Conservation (phyloP, 2,797 vertebrate species). For the Austrolebias charrua region DNA sequence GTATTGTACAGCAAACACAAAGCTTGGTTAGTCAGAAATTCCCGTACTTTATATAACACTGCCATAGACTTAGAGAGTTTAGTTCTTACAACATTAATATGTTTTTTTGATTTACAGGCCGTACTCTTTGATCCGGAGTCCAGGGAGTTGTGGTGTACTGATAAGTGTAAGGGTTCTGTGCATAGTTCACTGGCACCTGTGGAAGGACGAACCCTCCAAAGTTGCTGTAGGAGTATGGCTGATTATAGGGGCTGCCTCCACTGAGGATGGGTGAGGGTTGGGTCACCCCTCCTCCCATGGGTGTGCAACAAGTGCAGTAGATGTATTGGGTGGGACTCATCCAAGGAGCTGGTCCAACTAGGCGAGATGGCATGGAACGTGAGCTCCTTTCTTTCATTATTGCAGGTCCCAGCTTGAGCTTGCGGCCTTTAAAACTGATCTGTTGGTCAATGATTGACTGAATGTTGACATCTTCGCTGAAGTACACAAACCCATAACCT, state of each 20-base stretch:
- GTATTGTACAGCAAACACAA: too few relatives aligned
- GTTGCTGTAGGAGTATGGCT: constrained; percentile 74
- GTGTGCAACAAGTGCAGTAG: constrained; percentile 74
- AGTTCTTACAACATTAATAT: too few relatives aligned
- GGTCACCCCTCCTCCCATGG: constrained; percentile 54
- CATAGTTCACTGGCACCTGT: constrained; percentile 77
- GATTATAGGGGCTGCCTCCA: constrained; percentile 69
- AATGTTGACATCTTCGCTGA: constrained; percentile 91
- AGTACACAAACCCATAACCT: constrained; percentile 97
- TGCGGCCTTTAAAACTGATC: constrained; percentile 92
- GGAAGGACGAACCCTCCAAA: constrained; percentile 71
- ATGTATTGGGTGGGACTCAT: constrained; percentile 70
- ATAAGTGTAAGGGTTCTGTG: constrained; percentile 71
- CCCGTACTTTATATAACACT: too few relatives aligned
- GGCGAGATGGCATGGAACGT: constrained; percentile 67
- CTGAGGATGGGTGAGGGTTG: too few relatives aligned
- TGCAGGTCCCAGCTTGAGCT: constrained; percentile 94
- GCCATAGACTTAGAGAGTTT: too few relatives aligned
- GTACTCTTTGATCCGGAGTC: constrained; percentile 71
- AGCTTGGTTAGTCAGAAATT: too few relatives aligned
- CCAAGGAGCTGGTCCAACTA: constrained; percentile 65
- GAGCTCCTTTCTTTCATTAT: constrained; percentile 91
- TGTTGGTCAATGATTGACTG: constrained; percentile 94
- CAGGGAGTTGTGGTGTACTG: constrained; percentile 73
- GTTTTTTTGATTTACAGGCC: constrained; percentile 73